Evolutionary conservation across 2,888 invertebrate genomes (phyloP), one percentile per base, ranked within the genome.

Genomic region (Ormyrus labotus): DNA sequence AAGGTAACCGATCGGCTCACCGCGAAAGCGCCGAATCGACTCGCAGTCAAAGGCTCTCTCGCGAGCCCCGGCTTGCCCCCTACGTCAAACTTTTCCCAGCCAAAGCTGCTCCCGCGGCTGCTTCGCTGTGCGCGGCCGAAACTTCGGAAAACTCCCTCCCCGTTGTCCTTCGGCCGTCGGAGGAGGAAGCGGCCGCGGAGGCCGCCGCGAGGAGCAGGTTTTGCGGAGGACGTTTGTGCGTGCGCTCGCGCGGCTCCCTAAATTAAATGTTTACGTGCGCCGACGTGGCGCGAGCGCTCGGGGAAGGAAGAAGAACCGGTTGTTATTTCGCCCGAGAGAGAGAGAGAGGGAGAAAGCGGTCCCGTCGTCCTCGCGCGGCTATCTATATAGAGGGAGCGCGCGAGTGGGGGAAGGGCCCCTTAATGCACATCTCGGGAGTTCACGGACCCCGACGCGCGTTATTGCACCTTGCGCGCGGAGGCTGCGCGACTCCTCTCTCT

Each of bases 261-360:
- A 81, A 81, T 79, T 79, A 79, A 81, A 81, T 79, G 81, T 79
- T 79, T 79, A 79, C 72, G 81, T 81, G 81, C 78, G 71, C 73
- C 58, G 79, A 69, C 78, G 74, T 68, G 72, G 68, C 6, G 34
- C 34, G 8, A 6, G 10, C 8, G 61, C 10, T 8, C 34, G 10
- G 63, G 13, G 64, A 50, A 50, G 8, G 5, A 19, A 19, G 53
- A 19, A 74, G 78, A 81, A 81, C 81, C 81, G 81, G 81, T 81
- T 81, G 78, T 73, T 67, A 73, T 11, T 71, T 72, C 77, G 76
- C 68, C 11, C 45, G 34, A 48, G 6, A n/a, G 68, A 53, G 63
- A 45, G n/a, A 53, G 53, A 63, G 61, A 10, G 61, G 34, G 61
- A 34, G 69, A 11, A 3, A 34, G 51, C 34, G 11, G 57, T 63